phyloP scores from a whole-genome alignment of 2,797 vertebrate species.

The Apogon talboti region DNA sequence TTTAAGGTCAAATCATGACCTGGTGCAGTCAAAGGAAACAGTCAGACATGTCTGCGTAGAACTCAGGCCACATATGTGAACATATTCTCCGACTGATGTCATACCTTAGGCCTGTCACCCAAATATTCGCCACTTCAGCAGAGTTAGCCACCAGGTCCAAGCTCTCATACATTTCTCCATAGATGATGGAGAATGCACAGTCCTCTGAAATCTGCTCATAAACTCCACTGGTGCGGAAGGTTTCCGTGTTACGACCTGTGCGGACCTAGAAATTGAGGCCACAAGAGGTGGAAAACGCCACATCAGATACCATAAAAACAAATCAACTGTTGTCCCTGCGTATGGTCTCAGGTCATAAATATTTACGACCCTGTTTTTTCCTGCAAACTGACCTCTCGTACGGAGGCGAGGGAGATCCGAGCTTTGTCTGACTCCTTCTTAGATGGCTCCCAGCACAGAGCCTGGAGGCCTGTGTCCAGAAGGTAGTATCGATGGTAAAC shows the following conservation, averaged over 20 bases:
- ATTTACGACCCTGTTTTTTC: background rate
- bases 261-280: conserved; percentile 84
- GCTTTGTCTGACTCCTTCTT: conserved; percentile 97
- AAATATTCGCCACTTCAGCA: conserved; percentile 93
- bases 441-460: conserved; percentile 93
- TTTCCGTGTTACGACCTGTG: conserved; percentile 94
- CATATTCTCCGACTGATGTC: conserved; percentile 60
- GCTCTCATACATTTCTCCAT: conserved; percentile 92
- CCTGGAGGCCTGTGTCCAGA: conserved; percentile 92
- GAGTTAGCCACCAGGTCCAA: conserved; percentile 94
- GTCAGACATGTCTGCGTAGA: no score
- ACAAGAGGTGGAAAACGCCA: background rate
- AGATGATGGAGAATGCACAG: conserved; percentile 94
- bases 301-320: conserved; percentile 34
- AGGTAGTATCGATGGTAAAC: conserved; percentile 93
- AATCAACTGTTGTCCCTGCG: conserved; percentile 8
- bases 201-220: conserved; percentile 97
- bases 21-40: no score
- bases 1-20: no score
- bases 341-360: conserved; percentile 16
- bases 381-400: conserved; percentile 87
- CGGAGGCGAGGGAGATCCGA: conserved; percentile 89
- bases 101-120: conserved; percentile 94
- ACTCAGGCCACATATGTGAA: no score
- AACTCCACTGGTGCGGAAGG: conserved; percentile 93